phyloP scores from a whole-genome alignment of 2,888 invertebrate genomes.

The Tyria jacobaeae region DNA sequence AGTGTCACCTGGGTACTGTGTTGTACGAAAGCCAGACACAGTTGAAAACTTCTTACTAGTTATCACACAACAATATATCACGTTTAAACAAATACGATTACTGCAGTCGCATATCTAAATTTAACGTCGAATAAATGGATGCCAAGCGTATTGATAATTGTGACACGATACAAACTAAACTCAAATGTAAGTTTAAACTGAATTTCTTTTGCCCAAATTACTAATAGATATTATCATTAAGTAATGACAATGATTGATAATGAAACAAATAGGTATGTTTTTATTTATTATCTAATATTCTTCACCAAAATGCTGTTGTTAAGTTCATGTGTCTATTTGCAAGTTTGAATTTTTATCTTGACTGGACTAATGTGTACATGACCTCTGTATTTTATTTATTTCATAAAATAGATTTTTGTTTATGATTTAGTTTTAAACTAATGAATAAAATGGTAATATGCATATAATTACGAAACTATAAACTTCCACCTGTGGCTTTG shows the following conservation, averaged over 20 bases:
- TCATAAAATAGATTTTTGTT: too few species aligned
- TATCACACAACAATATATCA: background rate
- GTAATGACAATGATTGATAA: conserved; percentile 9
- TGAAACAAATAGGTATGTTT: background rate
- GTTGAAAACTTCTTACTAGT: background rate
- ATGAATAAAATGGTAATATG: too few species aligned
- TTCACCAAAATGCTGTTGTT: too few species aligned
- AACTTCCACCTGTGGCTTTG: too few species aligned
- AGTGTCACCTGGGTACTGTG: too few species aligned
- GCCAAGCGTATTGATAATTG: background rate
- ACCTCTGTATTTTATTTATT: too few species aligned
- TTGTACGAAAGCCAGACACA: background rate
- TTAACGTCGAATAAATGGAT: background rate
- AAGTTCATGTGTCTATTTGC: too few species aligned
- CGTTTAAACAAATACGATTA: background rate
- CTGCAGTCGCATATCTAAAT: background rate
- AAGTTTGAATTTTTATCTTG: too few species aligned
- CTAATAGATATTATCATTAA: conserved; percentile 6
- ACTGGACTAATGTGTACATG: too few species aligned
- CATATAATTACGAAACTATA: too few species aligned
- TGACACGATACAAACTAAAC: conserved; percentile 5
- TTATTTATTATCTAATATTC: background rate
- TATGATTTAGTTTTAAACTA: too few species aligned
- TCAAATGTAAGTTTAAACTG: background rate
- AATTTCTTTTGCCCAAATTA: conserved; percentile 1